These are phyloP conservation scores for Cinclus cinclus DNA, from an alignment of 2,113 vertebrate genomes.

Conservation along the genomic window DNA sequence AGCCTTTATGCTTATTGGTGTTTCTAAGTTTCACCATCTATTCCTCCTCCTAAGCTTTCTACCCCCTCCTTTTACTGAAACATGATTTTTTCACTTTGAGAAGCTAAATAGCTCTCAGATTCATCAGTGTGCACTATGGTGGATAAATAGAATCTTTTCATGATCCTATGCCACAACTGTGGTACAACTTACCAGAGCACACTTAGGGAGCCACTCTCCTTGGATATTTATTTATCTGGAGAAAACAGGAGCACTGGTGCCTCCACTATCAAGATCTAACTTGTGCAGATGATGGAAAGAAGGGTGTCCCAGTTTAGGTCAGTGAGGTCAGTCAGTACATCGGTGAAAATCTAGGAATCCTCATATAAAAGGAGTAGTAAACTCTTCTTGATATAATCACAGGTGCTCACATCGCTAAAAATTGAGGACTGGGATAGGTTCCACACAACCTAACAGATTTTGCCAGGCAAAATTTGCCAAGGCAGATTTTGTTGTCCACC, in stretches of 20 bases:
- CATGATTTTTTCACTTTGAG: not conserved
- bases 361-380: not conserved
- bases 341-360: not conserved
- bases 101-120: not conserved
- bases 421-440: not conserved
- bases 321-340: not conserved
- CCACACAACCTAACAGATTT: not conserved
- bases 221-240: not conserved
- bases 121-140: not conserved
- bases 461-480: not conserved
- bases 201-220: not conserved
- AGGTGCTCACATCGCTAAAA: not conserved
- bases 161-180: not conserved
- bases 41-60: not conserved
- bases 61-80: not conserved
- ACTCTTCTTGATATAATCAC: not conserved
- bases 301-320: not conserved
- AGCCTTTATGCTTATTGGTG: not conserved
- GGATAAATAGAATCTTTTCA: not conserved
- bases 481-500: not conserved
- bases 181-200: not conserved
- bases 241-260: not conserved
- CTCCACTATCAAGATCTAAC: not conserved
- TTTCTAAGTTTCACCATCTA: not conserved
- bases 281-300: not conserved